phyloP scores from a whole-genome alignment of 2,888 invertebrate species.

The Anoncus sp. region DNA sequence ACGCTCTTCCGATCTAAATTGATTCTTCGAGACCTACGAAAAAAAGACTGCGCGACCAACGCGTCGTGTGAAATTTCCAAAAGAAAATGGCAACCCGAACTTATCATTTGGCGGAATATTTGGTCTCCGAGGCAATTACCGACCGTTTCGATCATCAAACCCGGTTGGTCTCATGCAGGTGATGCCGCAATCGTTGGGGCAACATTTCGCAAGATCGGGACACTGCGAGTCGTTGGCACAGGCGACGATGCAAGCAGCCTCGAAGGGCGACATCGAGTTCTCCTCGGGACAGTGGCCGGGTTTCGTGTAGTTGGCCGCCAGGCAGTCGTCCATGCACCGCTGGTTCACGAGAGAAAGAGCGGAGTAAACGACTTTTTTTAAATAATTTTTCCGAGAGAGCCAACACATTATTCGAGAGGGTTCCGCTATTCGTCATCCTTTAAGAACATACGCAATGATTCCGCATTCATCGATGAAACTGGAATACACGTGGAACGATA shows the following conservation, averaged over 20 bases:
- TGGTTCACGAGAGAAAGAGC: slow-evolving; percentile 65
- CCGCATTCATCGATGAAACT: too few species aligned
- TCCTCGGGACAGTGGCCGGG: slow-evolving; percentile 83
- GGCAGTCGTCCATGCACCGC: slow-evolving; percentile 87
- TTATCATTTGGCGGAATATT: too few species aligned
- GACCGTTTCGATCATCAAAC: slow-evolving; percentile 86
- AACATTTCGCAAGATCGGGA: slow-evolving; percentile 88
- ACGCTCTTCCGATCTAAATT: too few species aligned
- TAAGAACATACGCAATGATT: too few species aligned
- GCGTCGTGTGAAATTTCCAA: not conserved
- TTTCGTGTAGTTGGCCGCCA: slow-evolving; percentile 83
- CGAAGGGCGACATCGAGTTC: slow-evolving; percentile 84
- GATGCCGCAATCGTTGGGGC: slow-evolving; percentile 88
- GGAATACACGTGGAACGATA: too few species aligned
- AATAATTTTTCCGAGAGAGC: not conserved
- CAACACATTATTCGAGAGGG: too few species aligned
- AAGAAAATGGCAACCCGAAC: not conserved
- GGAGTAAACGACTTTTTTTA: not conserved
- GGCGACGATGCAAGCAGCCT: slow-evolving; percentile 86
- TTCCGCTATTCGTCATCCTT: too few species aligned
- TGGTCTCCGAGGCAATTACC: slow-evolving; percentile 61
- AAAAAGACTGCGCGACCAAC: too few species aligned
- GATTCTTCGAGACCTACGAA: not conserved
- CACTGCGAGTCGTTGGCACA: slow-evolving; percentile 89
- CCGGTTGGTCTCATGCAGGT: slow-evolving; percentile 88